phyloP scores from a whole-genome alignment of 1,140 invertebrate species.

The Drosophila micromelanica region DNA sequence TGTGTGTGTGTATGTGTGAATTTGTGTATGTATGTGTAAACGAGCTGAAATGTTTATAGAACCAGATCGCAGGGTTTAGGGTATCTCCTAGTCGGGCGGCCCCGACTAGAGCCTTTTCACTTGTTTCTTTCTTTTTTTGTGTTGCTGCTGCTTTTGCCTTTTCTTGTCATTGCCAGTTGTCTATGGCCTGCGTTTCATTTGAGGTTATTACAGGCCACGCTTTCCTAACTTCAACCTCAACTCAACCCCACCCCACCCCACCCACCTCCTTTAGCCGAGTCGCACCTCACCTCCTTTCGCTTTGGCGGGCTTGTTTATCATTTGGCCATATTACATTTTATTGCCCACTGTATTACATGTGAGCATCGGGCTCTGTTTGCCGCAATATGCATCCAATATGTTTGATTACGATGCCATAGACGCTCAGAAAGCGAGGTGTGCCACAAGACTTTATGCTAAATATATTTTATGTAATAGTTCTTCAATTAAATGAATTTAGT shows the following conservation, averaged over 20 bases:
- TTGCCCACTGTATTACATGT: slow-evolving; percentile 57
- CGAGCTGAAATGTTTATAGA: too few species aligned
- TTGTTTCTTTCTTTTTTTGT: slow-evolving; percentile 34
- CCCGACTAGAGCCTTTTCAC: too few species aligned
- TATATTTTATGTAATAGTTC: too few species aligned
- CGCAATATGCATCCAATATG: slow-evolving; percentile 48
- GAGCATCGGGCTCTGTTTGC: slow-evolving; percentile 12
- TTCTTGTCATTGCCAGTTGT: slow-evolving; percentile 65
- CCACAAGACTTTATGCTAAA: slow-evolving; percentile 9
- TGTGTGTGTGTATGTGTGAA: too few species aligned
- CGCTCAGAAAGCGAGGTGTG: slow-evolving; percentile 29
- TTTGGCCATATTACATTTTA: slow-evolving; percentile 71
- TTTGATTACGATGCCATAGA: slow-evolving; percentile 54
- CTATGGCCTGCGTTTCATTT: slow-evolving; percentile 59
- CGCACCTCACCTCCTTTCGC: background rate
- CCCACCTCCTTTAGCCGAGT: background rate
- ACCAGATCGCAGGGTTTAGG: too few species aligned
- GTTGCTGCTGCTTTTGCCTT: slow-evolving; percentile 22
- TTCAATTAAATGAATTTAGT: too few species aligned
- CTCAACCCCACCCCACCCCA: too few species aligned
- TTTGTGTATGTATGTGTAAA: too few species aligned
- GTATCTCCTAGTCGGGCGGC: too few species aligned
- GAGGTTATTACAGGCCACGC: slow-evolving; percentile 61
- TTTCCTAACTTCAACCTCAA: background rate
- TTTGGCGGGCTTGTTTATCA: slow-evolving; percentile 44